Evolutionary conservation across 2,888 invertebrate genomes (phyloP).

Genomic region (Arctia plantaginis): DNA sequence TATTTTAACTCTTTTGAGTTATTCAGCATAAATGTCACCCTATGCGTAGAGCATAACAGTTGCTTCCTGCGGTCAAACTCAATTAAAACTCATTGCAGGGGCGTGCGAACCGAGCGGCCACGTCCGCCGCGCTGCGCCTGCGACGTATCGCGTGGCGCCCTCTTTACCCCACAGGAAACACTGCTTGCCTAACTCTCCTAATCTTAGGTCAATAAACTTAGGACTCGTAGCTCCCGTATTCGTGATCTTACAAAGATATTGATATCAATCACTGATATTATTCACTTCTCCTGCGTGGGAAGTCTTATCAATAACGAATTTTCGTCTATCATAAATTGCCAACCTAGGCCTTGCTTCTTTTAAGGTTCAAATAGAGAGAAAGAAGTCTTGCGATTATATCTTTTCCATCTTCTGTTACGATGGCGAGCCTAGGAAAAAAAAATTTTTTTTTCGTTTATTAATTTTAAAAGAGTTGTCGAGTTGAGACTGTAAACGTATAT

Average conservation of each 20-base stretch:
- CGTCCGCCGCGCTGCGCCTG: conserved; percentile 37
- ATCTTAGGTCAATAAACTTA: conserved; percentile 64
- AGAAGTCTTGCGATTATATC: background rate
- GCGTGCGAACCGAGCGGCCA: conserved; percentile 77
- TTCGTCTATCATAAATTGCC: conserved; percentile 14
- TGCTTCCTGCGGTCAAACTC: conserved; percentile 79
- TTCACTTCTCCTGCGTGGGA: conserved; percentile 32
- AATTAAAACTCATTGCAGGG: conserved; percentile 84
- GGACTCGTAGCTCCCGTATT: conserved; percentile 62
- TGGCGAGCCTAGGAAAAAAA: background rate
- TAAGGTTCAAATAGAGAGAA: background rate
- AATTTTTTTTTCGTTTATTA: no score
- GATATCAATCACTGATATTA: conserved; percentile 32
- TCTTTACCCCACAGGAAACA: conserved; percentile 78
- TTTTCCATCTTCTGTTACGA: background rate
- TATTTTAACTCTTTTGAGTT: background rate
- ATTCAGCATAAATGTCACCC: conserved; percentile 67
- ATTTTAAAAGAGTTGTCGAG: no score
- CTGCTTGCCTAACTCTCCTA: conserved; percentile 70
- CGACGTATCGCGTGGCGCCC: conserved; percentile 46
- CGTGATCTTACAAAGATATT: conserved; percentile 21
- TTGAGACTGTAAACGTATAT: no score
- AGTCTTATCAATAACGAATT: conserved; percentile 42
- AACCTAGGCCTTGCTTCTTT: background rate
- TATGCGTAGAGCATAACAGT: conserved; percentile 71